Percentiles rank a stretch among this genome's conserved stretches.
Conservation (phyloP, 2,888 invertebrate species). For the Gari tellinella region DNA sequence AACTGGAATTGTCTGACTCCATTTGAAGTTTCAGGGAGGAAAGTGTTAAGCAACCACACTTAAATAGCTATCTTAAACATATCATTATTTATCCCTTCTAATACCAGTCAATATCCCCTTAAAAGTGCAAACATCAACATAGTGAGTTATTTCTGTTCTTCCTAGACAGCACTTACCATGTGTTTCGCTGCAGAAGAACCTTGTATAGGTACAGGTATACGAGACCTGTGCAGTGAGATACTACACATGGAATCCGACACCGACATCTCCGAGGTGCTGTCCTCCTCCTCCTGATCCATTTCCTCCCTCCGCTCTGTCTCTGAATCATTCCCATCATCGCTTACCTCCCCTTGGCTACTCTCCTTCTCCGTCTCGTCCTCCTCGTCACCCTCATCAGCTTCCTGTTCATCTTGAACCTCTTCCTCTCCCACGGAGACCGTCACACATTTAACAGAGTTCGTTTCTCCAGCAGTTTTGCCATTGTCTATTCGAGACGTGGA, state of each 20-base stretch:
- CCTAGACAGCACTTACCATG: too few species aligned
- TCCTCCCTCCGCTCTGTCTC: slow-evolving; percentile 18
- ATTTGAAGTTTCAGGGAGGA: too few species aligned
- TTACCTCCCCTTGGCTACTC: slow-evolving; percentile 51
- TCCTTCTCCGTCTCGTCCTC: slow-evolving; percentile 54
- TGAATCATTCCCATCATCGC: slow-evolving; percentile 24
- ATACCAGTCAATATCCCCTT: too few species aligned
- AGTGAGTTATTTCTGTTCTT: too few species aligned
- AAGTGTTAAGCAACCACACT: too few species aligned
- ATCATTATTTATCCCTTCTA: not conserved
- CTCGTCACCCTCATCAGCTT: slow-evolving; percentile 35
- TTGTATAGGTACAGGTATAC: slow-evolving; percentile 57
- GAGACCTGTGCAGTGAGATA: slow-evolving; percentile 43
- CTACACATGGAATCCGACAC: slow-evolving; percentile 35
- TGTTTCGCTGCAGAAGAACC: too few species aligned
- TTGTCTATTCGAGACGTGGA: not conserved
- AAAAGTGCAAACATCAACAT: not conserved
- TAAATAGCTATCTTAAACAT: not conserved
- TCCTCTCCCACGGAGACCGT: not conserved
- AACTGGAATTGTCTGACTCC: too few species aligned
- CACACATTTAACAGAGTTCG: not conserved
- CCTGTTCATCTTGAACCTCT: slow-evolving; percentile 14
- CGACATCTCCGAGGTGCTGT: slow-evolving; percentile 25
- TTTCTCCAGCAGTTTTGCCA: not conserved
- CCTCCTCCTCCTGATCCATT: slow-evolving; percentile 42